These are phyloP conservation scores for Frieseomelitta varia DNA, from an alignment of 1,140 invertebrate species.

Conservation along the genomic window DNA sequence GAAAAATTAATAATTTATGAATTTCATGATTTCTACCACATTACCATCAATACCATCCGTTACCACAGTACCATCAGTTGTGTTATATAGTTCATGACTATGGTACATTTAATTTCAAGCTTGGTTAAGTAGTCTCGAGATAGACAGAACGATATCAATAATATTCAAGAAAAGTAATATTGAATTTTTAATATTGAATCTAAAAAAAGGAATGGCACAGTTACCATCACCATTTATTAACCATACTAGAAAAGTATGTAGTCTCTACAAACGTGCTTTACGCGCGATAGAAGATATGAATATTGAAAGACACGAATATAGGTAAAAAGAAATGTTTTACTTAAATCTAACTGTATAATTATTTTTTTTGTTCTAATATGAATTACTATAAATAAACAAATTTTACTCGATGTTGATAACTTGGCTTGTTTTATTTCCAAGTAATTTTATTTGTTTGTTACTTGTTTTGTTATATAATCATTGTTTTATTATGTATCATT, in stretches of 20 bases:
- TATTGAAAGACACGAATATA: conserved; percentile 71
- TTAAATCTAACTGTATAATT: not conserved
- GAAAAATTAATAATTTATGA: not conserved
- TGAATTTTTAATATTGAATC: not conserved
- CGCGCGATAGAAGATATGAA: conserved; percentile 85
- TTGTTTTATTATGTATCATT: not conserved
- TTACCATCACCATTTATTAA: conserved; percentile 79
- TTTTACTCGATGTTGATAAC: not conserved
- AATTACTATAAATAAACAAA: not conserved
- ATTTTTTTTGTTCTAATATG: not conserved
- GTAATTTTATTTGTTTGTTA: not conserved
- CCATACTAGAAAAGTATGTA: conserved; percentile 88
- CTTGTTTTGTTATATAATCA: not conserved
- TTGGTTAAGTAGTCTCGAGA: not conserved
- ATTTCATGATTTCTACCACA: too few species aligned
- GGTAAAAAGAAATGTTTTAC: conserved; percentile 78
- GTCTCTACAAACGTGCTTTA: conserved; percentile 87
- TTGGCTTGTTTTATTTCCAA: too few species aligned
- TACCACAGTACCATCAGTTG: too few species aligned
- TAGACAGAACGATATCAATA: not conserved
- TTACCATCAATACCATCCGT: too few species aligned
- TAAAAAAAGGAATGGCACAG: conserved; percentile 66
- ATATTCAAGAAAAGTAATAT: conserved; percentile 1
- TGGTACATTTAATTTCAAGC: not conserved
- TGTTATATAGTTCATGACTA: conserved; percentile 6